phyloP scores from a whole-genome alignment of 2,113 vertebrate species.

The Chiloscyllium plagiosum region DNA sequence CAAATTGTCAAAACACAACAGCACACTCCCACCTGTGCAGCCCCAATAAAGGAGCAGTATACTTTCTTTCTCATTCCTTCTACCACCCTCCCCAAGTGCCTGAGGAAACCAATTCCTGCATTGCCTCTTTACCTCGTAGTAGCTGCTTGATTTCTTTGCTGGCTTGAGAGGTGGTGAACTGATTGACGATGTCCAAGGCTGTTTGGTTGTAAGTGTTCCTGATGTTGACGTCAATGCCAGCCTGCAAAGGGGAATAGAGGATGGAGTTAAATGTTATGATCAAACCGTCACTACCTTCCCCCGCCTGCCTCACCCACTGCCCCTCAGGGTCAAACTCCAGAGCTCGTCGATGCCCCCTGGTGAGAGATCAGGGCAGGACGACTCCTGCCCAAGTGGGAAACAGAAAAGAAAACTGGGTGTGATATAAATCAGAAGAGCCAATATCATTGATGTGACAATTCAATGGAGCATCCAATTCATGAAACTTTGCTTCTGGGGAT shows the following conservation, averaged over 20 bases:
- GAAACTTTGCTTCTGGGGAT: not conserved
- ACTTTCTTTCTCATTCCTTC: too few species aligned
- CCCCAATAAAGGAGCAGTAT: not conserved
- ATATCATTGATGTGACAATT: not conserved
- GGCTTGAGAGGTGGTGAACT: conserved; percentile 94
- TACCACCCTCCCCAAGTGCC: not conserved
- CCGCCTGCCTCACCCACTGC: not conserved
- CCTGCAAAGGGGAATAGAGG: conserved; percentile 52
- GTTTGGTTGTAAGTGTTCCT: conserved; percentile 96
- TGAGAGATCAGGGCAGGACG: too few species aligned
- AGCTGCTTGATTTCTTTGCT: conserved; percentile 96
- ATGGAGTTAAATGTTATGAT: not conserved
- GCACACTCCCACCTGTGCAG: not conserved
- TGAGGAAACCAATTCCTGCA: not conserved
- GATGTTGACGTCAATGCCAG: conserved; percentile 83
- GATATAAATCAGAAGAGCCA: not conserved
- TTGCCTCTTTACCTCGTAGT: conserved; percentile 70
- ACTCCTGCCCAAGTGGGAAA: not conserved
- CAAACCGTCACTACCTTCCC: not conserved
- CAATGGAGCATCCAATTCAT: not conserved
- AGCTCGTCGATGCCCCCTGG: not conserved
- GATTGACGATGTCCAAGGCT: conserved; percentile 92
- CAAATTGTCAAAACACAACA: not conserved
- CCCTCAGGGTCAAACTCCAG: not conserved
- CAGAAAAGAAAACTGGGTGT: not conserved